Evolutionary conservation across 2,113 vertebrate species (phyloP).

Genomic region (Chinchilla lanigera): DNA sequence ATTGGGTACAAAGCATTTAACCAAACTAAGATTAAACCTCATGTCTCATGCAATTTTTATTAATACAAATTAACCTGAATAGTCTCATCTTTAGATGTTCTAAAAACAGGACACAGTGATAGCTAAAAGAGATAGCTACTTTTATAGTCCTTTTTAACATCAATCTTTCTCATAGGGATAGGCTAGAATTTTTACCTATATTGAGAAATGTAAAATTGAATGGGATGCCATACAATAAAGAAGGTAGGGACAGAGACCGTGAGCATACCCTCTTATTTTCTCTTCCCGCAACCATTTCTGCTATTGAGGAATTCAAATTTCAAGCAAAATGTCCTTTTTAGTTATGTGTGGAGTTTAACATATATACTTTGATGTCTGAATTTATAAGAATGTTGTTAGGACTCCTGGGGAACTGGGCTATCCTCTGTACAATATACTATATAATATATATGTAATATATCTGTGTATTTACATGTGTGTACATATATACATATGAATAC

Average conservation of each 20-base stretch:
- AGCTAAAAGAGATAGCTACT: not conserved
- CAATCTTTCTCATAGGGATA: not conserved
- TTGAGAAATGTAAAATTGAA: conserved; percentile 16
- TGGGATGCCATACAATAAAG: not conserved
- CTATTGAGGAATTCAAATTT: conserved; percentile 41
- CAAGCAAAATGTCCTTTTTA: conserved; percentile 41
- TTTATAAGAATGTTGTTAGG: conserved; percentile 16
- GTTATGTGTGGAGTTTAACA: not conserved
- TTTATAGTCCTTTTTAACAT: conserved; percentile 14
- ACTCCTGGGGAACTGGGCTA: not conserved
- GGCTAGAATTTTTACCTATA: conserved; percentile 17
- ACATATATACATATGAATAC: not conserved
- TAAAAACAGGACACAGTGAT: not conserved
- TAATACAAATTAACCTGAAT: not conserved
- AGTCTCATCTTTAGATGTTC: not conserved
- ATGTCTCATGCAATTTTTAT: not conserved
- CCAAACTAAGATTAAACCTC: not conserved
- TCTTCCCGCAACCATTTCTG: not conserved
- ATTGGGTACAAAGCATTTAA: not conserved
- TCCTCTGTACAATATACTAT: not conserved
- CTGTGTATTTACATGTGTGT: not conserved
- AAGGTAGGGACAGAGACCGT: not conserved
- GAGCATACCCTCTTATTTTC: not conserved
- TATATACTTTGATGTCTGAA: conserved; percentile 42
- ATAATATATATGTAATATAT: not conserved